phyloP scores from a whole-genome alignment of 2,113 vertebrate species.

The Stegastes partitus region DNA sequence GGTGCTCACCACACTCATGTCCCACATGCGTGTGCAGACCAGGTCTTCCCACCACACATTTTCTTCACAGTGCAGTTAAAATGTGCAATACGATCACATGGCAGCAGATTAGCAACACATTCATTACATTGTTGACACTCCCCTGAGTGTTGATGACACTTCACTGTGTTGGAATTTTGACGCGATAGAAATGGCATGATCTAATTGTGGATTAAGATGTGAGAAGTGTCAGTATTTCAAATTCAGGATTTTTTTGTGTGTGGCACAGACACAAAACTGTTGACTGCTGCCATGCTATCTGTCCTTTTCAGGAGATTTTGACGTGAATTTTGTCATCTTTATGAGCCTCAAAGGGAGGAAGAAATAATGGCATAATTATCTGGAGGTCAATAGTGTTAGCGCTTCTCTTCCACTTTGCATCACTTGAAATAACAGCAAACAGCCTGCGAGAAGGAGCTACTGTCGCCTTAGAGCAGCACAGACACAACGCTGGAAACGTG shows the following conservation, averaged over 20 bases:
- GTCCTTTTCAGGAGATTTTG: not conserved
- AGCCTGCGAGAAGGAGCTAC: not conserved
- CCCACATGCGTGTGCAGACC: slow-evolving; percentile 1
- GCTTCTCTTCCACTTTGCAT: not conserved
- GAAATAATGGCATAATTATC: slow-evolving; percentile 20
- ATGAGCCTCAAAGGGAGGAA: not conserved
- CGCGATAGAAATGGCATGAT: slow-evolving; percentile 2
- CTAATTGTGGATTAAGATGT: no score
- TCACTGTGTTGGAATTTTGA: slow-evolving; percentile 8
- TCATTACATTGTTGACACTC: slow-evolving; percentile 29
- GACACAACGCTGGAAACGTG: slow-evolving; percentile 16
- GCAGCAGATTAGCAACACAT: slow-evolving; percentile 18
- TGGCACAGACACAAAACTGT: no score
- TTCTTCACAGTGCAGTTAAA: slow-evolving; percentile 10
- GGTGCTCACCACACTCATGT: not conserved
- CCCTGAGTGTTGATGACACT: not conserved
- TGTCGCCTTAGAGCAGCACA: slow-evolving; percentile 1
- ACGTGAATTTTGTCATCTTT: slow-evolving; percentile 10
- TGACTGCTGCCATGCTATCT: not conserved
- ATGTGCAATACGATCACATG: slow-evolving; percentile 16
- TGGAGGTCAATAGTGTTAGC: slow-evolving; percentile 17
- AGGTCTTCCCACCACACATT: not conserved
- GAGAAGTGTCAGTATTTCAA: no score
- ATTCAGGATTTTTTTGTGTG: not conserved
- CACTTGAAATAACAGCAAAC: not conserved